Evolutionary conservation across 2,888 invertebrate genomes (phyloP).

Genomic region (Chrysodeixis includens): DNA sequence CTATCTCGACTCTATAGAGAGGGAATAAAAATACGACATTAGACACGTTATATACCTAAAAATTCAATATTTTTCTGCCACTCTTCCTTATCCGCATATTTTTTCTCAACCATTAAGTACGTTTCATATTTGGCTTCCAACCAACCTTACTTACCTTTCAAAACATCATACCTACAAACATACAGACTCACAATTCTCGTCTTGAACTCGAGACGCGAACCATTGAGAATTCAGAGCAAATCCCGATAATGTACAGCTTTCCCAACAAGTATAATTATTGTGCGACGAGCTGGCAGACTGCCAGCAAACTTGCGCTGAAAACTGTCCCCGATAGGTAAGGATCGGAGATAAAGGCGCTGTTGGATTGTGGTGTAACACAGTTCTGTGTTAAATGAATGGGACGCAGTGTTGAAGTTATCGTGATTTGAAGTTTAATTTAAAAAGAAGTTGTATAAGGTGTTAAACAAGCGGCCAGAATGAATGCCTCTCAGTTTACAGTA

Average conservation of each 20-base stretch:
- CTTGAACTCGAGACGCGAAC: slow-evolving; percentile 22
- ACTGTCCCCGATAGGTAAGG: slow-evolving; percentile 28
- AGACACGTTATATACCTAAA: too few relatives aligned
- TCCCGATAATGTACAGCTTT: slow-evolving; percentile 45
- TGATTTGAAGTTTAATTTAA: not conserved
- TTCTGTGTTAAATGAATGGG: slow-evolving; percentile 8
- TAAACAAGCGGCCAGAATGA: too few relatives aligned
- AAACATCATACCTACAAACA: slow-evolving; percentile 6
- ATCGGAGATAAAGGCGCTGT: slow-evolving; percentile 37
- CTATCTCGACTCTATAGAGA: too few relatives aligned
- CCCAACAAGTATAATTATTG: slow-evolving; percentile 59
- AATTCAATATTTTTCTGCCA: too few relatives aligned
- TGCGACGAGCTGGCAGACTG: slow-evolving; percentile 47
- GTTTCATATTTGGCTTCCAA: not conserved
- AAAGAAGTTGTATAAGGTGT: too few relatives aligned
- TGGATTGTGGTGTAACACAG: slow-evolving; percentile 10
- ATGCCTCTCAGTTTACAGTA: too few relatives aligned
- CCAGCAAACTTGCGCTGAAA: slow-evolving; percentile 53
- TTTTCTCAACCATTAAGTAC: not conserved
- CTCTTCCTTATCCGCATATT: too few relatives aligned
- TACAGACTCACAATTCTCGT: not conserved
- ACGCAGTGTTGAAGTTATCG: not conserved
- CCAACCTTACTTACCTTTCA: not conserved
- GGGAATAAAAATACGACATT: too few relatives aligned
- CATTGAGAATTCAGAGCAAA: slow-evolving; percentile 27